Conservation (phyloP, 92 coral and sea anemone species). For the Parazoanthus atlanticus region DNA sequence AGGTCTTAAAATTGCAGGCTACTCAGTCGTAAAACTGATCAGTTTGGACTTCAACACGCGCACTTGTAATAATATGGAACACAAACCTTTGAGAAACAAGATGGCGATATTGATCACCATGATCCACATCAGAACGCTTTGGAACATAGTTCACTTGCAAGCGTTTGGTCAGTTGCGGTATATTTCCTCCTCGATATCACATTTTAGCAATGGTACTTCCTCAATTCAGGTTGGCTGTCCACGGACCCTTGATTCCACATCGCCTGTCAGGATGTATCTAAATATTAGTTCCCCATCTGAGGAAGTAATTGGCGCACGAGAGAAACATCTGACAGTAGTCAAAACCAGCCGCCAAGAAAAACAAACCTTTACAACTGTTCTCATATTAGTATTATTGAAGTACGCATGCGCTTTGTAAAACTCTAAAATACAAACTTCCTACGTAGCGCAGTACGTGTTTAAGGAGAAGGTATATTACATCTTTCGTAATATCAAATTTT, state of each 20-base stretch:
- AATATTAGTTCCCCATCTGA: not conserved
- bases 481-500: too few relatives aligned
- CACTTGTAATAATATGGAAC: not conserved
- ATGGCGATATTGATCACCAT: not conserved
- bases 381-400: not conserved
- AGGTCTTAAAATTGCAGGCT: too few relatives aligned
- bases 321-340: not conserved
- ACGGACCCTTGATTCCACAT: not conserved
- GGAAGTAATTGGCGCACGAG: not conserved
- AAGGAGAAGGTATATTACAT: too few relatives aligned
- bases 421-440: not conserved
- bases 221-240: not conserved
- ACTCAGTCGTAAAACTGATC: not conserved
- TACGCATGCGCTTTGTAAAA: not conserved
- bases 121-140: not conserved
- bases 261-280: not conserved
- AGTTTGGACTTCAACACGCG: not conserved
- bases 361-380: not conserved
- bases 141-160: not conserved
- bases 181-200: not conserved
- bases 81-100: slow-evolving; percentile 12
- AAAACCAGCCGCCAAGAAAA: not conserved
- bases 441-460: not conserved
- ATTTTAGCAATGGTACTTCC: not conserved
- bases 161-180: not conserved